Base-by-base conservation (phyloP, 2,888 invertebrate genomes). In the Invenusta paracnida region DNA sequence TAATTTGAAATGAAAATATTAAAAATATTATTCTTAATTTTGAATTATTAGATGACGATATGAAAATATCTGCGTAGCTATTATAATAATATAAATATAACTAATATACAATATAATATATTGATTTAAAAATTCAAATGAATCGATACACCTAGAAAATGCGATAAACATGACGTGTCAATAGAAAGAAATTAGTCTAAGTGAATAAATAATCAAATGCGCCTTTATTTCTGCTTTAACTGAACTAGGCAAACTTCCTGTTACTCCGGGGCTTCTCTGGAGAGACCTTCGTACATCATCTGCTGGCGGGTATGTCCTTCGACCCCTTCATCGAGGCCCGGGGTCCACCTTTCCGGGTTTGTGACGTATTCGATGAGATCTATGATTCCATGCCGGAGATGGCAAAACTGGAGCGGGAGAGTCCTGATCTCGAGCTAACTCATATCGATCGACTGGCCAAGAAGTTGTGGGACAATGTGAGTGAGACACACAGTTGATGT, bases 331-430 rank as follows among this genome's bases (percentile, higher is more conserved):
- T 98, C 79, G 92, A 93, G 30, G 97, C 97, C 91, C 93, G 98
- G 29, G 98, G 98, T 0, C 95, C 96, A 13, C 97, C 98, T 0
- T 98, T 97, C 95, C 93, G 98, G 86, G 94, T 95, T 29, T 96
- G 96, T 89, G 98, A 98, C 92, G 95, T 98, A 86, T 99, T 98
- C 95, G 98, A 99, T 91, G 97, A 98, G 29, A 67, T 67, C 29
- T 84, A 84, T 29, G 84, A 84, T 17, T 25, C 67, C 25, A 84
- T 84, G 84, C 67, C 84, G 0, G 84, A 84, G 0, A 2, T 84
- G 67, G 23, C 29, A 2, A 66, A 67, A 67, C 73, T 29, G 0
- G 67, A 84, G 67, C 25, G 67, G 28, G 67, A 84, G 1, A 25
- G 13, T 29, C 73, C 73, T 17, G 84, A 84, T 25, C 27, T 73